phyloP scores from a whole-genome alignment of 2,888 invertebrate genomes.

The Pammene aurita region DNA sequence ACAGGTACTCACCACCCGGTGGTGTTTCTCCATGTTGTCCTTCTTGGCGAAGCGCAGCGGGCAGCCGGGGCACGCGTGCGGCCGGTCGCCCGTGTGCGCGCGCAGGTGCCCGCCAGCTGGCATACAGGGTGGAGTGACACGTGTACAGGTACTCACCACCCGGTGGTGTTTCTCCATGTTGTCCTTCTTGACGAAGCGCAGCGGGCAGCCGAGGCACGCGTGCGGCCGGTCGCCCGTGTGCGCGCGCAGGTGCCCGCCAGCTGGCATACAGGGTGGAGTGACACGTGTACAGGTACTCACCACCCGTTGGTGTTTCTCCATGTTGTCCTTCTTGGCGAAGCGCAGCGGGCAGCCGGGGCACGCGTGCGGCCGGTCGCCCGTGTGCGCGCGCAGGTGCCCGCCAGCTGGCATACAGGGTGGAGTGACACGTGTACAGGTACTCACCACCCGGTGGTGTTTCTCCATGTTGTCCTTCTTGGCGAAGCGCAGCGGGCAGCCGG shows the following conservation, averaged over 20 bases:
- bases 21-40: conserved; percentile 40
- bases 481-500: conserved; percentile 36
- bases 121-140: no score
- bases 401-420: no score
- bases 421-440: no score
- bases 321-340: conserved; percentile 38
- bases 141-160: conserved; percentile 19
- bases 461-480: conserved; percentile 40
- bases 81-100: conserved; percentile 37
- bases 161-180: conserved; percentile 40
- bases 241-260: conserved; percentile 36
- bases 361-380: conserved; percentile 38
- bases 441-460: conserved; percentile 36
- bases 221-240: conserved; percentile 39
- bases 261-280: no score
- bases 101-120: conserved; percentile 38
- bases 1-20: conserved; percentile 24
- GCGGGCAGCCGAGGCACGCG: conserved; percentile 37
- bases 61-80: conserved; percentile 38
- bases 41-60: conserved; percentile 37
- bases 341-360: conserved; percentile 37
- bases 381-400: conserved; percentile 37
- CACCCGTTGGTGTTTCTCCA: conserved; percentile 39
- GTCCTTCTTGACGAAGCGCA: conserved; percentile 37
- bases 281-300: conserved; percentile 13